Conservation (phyloP, 1,140 invertebrate species). For the Ceratina australensis region DNA sequence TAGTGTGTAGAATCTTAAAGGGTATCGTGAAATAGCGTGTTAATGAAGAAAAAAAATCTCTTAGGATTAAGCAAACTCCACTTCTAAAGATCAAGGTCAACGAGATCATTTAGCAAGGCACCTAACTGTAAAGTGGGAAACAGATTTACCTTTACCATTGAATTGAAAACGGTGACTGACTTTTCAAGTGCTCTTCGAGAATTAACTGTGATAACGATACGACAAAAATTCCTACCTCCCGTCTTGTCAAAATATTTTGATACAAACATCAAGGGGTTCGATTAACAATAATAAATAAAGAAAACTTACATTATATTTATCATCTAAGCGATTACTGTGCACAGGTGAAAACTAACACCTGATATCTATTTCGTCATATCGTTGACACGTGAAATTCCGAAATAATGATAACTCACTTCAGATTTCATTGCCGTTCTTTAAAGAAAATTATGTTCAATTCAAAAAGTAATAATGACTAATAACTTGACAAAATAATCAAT, state of each 20-base stretch:
- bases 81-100: conserved; percentile 8
- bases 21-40: neutral
- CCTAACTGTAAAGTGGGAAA: neutral
- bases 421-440: too few species aligned
- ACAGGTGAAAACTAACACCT: neutral
- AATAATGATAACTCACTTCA: neutral
- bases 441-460: too few species aligned
- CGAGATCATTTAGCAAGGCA: neutral
- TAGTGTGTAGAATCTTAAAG: neutral
- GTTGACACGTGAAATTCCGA: neutral
- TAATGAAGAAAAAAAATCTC: neutral
- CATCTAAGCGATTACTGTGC: neutral
- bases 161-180: neutral
- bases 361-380: neutral
- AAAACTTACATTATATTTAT: too few species aligned
- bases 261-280: too few species aligned
- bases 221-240: neutral
- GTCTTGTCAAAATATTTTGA: too few species aligned
- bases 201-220: neutral
- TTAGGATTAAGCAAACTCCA: neutral
- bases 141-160: neutral
- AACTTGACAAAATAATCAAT: too few species aligned
- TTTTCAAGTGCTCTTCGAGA: neutral
- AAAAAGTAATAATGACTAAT: too few species aligned
- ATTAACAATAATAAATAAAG: too few species aligned